These are phyloP conservation scores for Tetraodon nigroviridis DNA, from an alignment of 2,113 vertebrate species.

Conservation along the genomic window DNA sequence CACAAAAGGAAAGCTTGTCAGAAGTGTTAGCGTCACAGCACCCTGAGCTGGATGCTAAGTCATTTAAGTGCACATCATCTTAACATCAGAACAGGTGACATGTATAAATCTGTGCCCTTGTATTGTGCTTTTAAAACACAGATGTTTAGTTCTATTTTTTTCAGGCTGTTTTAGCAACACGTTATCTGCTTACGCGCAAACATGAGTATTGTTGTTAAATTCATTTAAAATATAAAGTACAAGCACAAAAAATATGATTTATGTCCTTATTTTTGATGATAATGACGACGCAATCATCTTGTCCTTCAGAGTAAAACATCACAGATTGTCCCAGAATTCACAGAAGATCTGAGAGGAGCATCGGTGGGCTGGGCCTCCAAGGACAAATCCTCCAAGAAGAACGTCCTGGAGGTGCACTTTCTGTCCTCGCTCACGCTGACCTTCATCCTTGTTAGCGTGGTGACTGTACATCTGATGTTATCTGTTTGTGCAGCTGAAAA, in stretches of 20 bases:
- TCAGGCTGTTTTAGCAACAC: too few species aligned
- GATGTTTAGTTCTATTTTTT: too few species aligned
- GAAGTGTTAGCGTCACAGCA: too few species aligned
- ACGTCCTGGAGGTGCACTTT: conserved; percentile 84
- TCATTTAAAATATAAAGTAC: too few species aligned
- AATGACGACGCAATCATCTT: background rate
- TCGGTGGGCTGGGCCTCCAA: conserved; percentile 78
- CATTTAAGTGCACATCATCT: too few species aligned
- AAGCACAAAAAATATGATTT: too few species aligned
- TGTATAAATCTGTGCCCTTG: too few species aligned
- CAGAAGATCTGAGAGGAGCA: conserved; percentile 81
- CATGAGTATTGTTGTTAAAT: too few species aligned
- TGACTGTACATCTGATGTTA: conserved; percentile 1
- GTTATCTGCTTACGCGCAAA: too few species aligned
- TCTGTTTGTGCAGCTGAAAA: conserved; percentile 78
- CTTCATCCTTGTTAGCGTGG: background rate
- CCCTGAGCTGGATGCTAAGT: too few species aligned
- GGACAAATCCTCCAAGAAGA: conserved; percentile 94
- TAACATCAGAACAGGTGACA: too few species aligned
- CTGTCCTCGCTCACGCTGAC: conserved; percentile 1
- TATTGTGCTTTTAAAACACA: too few species aligned
- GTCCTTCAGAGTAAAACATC: conserved; percentile 76
- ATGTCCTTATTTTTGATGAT: background rate
- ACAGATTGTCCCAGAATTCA: conserved; percentile 84
- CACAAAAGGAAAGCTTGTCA: background rate